Base-by-base conservation (phyloP, 2,888 invertebrate genomes). In the Dryocosmus kuriphilus region DNA sequence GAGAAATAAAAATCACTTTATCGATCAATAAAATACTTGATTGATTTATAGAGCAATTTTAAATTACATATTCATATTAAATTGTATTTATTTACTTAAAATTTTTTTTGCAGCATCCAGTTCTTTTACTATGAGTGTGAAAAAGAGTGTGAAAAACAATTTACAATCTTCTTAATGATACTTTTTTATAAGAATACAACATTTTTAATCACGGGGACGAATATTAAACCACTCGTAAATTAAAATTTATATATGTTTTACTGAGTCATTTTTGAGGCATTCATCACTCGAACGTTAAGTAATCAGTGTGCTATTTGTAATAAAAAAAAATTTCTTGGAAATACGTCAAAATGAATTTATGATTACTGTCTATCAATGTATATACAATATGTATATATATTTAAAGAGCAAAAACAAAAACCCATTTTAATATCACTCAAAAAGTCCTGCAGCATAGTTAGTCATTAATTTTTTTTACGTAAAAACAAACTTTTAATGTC, bases 291-390 rank as follows among this genome's bases (percentile, higher is more conserved):
- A 41, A 24, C 9, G 4, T 67, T 67, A 67, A 67, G 41, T 35
- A 38, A 38, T 38, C 4, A 38, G 4, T 38, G 38, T 38, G 38
- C 38, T 38, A 14, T 11, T 38, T 38, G 22, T 65, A 35, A 35
- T 41, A n/a, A 63, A 22, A 24, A 65, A 22, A 22, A 67, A 46
- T 4, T 41, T 67, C 24, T 14, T 24, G 46, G 41, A 67, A 41
- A 38, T 1, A 35, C 22, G 14, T 67, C 41, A 67, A 67, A 27
- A 24, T 41, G 67, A 24, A 67, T 67, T 41, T 67, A 41, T 41
- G 9, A 67, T 67, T 38, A 30, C 11, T 65, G 22, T 22, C 11
- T 65, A 41, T 65, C 38, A 38, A 38, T 38, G 9, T 22, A 63
- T 32, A 19, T 35, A 38, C 22, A 63, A 35, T 63, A 63, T 11